These are phyloP conservation scores for Colius striatus DNA, from an alignment of 2,113 vertebrate genomes.

Conservation along the genomic window DNA sequence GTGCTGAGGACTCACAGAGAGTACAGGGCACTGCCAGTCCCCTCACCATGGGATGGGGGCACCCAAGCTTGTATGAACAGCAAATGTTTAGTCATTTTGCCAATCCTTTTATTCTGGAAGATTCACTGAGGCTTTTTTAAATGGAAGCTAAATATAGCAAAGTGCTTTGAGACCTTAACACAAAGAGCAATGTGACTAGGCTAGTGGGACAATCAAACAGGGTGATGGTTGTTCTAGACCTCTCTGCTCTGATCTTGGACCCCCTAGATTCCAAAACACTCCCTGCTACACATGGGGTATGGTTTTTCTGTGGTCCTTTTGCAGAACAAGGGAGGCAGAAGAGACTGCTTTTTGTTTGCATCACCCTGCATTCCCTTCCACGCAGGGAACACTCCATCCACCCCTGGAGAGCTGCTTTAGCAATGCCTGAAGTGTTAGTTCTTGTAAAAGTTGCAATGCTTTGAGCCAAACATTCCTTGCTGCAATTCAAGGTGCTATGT, in stretches of 20 bases:
- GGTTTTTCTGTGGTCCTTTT: not conserved
- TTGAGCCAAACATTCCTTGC: rapidly evolving
- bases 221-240: not conserved
- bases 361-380: not conserved
- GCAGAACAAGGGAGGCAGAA: not conserved
- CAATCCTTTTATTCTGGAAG: not conserved
- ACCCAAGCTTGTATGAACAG: not conserved
- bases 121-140: not conserved
- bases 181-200: not conserved
- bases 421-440: not conserved
- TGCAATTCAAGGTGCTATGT: not conserved
- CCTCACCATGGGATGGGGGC: not conserved
- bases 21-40: not conserved
- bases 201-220: rapidly evolving
- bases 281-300: rapidly evolving
- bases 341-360: not conserved
- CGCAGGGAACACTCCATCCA: not conserved
- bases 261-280: not conserved
- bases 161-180: not conserved
- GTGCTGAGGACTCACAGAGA: not conserved
- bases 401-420: not conserved
- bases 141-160: not conserved
- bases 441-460: not conserved
- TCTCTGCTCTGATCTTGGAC: not conserved
- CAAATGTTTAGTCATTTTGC: not conserved